phyloP scores from a whole-genome alignment of 2,888 invertebrate species.

The Hydriomena furcata region DNA sequence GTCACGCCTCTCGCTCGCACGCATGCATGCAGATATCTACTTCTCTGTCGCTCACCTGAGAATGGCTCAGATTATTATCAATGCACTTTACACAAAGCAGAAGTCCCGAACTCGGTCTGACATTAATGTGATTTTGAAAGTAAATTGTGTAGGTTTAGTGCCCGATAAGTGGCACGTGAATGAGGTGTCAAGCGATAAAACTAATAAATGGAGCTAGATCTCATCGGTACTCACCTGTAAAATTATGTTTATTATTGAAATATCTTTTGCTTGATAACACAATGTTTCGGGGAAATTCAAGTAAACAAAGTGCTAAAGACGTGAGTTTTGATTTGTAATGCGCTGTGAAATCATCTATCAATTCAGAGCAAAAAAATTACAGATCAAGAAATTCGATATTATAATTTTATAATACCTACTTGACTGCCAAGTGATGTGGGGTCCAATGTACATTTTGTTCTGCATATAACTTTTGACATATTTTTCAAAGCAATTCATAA shows the following conservation, averaged over 20 bases:
- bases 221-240: constrained; percentile 46
- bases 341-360: neutral
- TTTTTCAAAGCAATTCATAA: no score
- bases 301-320: no score
- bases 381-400: no score
- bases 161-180: constrained; percentile 67
- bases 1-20: constrained; percentile 49
- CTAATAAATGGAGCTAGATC: constrained; percentile 71
- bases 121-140: constrained; percentile 80
- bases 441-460: no score
- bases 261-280: constrained; percentile 35
- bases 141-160: constrained; percentile 79
- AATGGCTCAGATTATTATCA: constrained; percentile 80
- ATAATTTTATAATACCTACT: no score
- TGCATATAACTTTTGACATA: no score
- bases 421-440: no score
- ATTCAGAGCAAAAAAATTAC: no score
- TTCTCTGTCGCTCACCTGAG: constrained; percentile 57
- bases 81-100: constrained; percentile 83
- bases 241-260: constrained; percentile 44
- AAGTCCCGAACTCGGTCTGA: constrained; percentile 71
- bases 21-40: constrained; percentile 25
- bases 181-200: constrained; percentile 79
- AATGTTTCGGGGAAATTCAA: constrained; percentile 23
- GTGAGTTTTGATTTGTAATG: neutral